Percentiles rank a stretch among this genome's conserved stretches.
Evolutionary conservation across 2,797 vertebrate genomes (phyloP).

Genomic region (Brachymystax lenok): DNA sequence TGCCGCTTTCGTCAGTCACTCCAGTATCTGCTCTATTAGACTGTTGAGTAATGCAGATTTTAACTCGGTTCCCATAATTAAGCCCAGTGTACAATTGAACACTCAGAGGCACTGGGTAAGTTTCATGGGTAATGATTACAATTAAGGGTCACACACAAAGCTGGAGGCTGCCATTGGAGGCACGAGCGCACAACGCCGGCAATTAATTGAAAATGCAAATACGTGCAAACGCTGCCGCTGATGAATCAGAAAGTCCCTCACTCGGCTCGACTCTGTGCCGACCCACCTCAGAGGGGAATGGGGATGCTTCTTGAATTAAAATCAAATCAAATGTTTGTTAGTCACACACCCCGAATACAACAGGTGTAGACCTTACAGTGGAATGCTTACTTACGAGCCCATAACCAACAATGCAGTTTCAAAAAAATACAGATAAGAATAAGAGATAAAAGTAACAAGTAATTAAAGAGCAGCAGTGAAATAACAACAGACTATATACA

Average conservation of each 20-base stretch:
- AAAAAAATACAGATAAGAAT: too few relatives aligned
- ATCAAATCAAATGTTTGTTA: too few relatives aligned
- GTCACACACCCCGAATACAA: too few relatives aligned
- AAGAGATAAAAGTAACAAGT: too few relatives aligned
- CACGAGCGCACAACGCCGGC: slow-evolving; percentile 55
- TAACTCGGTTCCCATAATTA: slow-evolving; percentile 74
- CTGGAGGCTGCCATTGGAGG: slow-evolving; percentile 55
- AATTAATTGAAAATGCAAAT: slow-evolving; percentile 82
- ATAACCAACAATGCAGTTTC: too few relatives aligned
- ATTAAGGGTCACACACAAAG: slow-evolving; percentile 75
- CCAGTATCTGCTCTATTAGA: slow-evolving; percentile 71
- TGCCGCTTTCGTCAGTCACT: slow-evolving; percentile 48
- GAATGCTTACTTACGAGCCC: too few relatives aligned
- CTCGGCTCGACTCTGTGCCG: neutral
- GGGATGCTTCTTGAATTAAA: neutral
- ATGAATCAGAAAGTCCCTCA: slow-evolving; percentile 64
- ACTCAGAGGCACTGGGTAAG: slow-evolving; percentile 65
- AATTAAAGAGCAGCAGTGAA: too few relatives aligned
- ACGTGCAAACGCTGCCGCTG: slow-evolving; percentile 47
- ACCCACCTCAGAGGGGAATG: slow-evolving; percentile 49
- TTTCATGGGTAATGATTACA: slow-evolving; percentile 74
- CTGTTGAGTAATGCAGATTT: slow-evolving; percentile 76
- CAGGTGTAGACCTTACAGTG: too few relatives aligned
- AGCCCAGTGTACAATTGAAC: slow-evolving; percentile 74
- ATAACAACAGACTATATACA: too few relatives aligned